phyloP scores from a whole-genome alignment of 53 echinoderm and acorn worm species.

The Mesocentrotus franciscanus region DNA sequence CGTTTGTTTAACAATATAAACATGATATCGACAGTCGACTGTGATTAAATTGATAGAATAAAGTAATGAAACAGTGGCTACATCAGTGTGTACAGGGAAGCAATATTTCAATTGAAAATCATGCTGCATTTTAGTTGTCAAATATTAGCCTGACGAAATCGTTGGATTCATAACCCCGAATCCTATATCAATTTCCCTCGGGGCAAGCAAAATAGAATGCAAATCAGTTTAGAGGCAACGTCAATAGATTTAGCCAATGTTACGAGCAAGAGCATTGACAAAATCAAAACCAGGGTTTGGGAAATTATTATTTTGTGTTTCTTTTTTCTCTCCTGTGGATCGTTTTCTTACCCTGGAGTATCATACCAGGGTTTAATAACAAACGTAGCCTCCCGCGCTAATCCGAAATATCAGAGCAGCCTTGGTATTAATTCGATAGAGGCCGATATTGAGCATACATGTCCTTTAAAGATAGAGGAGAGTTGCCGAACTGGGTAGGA shows the following conservation, averaged over 20 bases:
- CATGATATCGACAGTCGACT: neutral
- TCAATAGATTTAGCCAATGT: neutral
- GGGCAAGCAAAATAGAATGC: conserved; percentile 33
- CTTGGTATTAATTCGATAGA: conserved; percentile 36
- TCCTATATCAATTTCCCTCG: conserved; percentile 23
- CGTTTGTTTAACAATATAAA: too few species aligned
- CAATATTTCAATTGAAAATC: conserved; percentile 2
- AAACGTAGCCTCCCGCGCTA: neutral
- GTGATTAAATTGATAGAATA: neutral
- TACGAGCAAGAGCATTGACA: conserved; percentile 5
- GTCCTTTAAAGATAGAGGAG: neutral
- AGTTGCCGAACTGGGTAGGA: neutral
- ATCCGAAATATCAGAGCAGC: conserved; percentile 2
- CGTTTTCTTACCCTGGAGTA: conserved; percentile 12
- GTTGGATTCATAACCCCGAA: neutral
- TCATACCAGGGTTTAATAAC: neutral
- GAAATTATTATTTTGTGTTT: conserved; percentile 39
- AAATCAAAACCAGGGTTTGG: conserved; percentile 7
- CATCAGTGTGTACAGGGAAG: neutral
- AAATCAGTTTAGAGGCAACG: conserved; percentile 38
- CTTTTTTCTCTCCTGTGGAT: neutral
- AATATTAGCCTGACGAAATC: conserved; percentile 26
- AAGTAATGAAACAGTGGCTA: neutral
- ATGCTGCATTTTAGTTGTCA: conserved; percentile 1
- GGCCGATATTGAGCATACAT: neutral